Base-by-base conservation (phyloP, 2,888 invertebrate species). In the Ichneumoninae sp. region DNA sequence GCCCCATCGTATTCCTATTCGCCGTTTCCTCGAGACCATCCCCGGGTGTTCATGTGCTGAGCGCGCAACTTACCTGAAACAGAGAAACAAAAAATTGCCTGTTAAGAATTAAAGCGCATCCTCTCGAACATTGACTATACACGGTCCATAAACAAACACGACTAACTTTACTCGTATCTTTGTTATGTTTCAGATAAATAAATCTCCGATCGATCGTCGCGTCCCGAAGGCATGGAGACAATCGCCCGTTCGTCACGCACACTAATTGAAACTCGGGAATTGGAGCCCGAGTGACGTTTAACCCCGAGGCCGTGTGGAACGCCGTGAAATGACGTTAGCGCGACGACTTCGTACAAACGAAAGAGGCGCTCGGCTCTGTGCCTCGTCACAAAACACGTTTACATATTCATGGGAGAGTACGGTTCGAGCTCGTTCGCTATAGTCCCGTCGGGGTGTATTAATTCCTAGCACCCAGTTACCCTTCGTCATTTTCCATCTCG, bases 31-130 rank as follows among this genome's bases (percentile, higher is more conserved):
- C 65, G 26, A 62, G 36, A 72, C 70, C 72, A 66, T 19, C 74
- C 62, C 62, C 44, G 16, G 3, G 62, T 60, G 36, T 68, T 72
- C 69, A 54, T 75, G 47, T 70, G 26, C 65, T 33, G 66, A 65
- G 44, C 52, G 80, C 52, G 80, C 66, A 83, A 90, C 91, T 91
- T 90, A 91, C 91, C 91, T 91, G 88, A 85, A 91, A 91, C 90
- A 90, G 62, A 90, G 7, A 62, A 76, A 84, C 83, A 86, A 77
- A 85, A 79, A 80, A 77, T 62, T 54, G 40, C 10, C 47, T n/a
- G 81, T 88, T 86, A 87, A 36, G 57, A 65, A 50, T 33, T 62
- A 16, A 13, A 62, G 40, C 16, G 5, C 13, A 62, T 62, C 7
- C 10, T 62, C 33, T 30, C 10, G 2, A 71, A 71, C 36, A 7